Evolutionary conservation across 2,113 vertebrate species (phyloP).

Genomic region (Anas platyrhynchos): DNA sequence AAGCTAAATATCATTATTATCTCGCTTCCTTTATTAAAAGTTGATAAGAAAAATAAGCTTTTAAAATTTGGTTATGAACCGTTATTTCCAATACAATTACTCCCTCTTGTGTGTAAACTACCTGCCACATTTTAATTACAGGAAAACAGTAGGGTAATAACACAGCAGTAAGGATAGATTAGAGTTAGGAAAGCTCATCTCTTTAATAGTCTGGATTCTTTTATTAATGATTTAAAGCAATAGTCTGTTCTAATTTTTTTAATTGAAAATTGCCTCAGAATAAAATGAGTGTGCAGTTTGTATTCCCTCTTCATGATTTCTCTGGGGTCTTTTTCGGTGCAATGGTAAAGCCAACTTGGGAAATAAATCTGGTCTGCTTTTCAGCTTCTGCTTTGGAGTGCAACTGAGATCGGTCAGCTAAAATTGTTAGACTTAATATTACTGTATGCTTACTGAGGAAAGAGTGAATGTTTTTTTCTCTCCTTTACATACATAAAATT

Average conservation of each 20-base stretch:
- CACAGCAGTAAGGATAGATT: conserved; percentile 46
- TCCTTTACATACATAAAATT: background rate
- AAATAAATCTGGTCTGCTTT: background rate
- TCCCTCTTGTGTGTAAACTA: conserved; percentile 74
- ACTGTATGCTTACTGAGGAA: background rate
- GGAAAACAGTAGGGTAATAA: conserved; percentile 52
- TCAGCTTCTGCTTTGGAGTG: background rate
- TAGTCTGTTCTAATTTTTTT: background rate
- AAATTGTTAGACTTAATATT: conserved; percentile 25
- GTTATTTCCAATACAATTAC: conserved; percentile 72
- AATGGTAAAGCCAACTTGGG: background rate
- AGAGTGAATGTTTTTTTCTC: background rate
- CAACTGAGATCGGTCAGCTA: background rate
- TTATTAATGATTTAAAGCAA: conserved; percentile 49
- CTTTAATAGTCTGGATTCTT: conserved; percentile 39
- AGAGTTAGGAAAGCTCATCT: conserved; percentile 36
- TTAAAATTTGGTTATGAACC: conserved; percentile 68
- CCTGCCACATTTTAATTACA: conserved; percentile 75
- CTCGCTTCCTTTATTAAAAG: conserved; percentile 67
- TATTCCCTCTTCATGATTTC: background rate
- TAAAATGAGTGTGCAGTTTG: background rate
- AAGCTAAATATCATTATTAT: conserved; percentile 45
- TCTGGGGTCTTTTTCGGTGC: background rate
- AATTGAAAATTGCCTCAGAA: background rate
- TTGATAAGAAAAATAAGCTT: conserved; percentile 67